A percentile compares a stretch with the other conserved stretches of the same genome.
These are phyloP conservation scores for Orchesellides sinensis DNA, from an alignment of 2,888 invertebrate species.

Conservation along the genomic window DNA sequence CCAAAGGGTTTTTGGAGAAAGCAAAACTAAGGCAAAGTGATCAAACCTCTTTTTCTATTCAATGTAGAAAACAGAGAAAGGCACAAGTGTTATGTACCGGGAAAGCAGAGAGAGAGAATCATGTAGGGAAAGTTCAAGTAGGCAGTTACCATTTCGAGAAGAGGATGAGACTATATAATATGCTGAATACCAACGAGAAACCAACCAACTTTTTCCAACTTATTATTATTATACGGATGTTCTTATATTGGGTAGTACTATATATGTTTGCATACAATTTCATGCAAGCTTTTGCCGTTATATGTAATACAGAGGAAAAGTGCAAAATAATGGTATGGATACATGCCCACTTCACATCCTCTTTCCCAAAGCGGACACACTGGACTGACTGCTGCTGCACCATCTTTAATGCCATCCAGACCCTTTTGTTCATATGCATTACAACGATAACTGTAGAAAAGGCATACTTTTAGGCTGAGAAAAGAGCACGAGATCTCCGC, in stretches of 20 bases:
- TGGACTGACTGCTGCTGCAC: no score
- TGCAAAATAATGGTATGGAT: conserved; percentile 30
- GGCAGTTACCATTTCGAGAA: conserved; percentile 26
- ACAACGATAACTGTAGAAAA: background rate
- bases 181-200: no score
- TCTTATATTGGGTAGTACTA: no score
- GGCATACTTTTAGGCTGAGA: no score
- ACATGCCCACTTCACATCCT: background rate
- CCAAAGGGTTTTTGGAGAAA: conserved; percentile 22
- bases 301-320: no score
- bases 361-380: background rate
- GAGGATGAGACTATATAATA: no score
- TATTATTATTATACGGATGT: no score
- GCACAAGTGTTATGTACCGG: conserved; percentile 11
- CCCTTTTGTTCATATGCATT: conserved; percentile 4
- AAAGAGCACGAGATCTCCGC: conserved; percentile 32
- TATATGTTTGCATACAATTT: no score
- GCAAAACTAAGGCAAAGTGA: conserved; percentile 35
- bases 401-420: conserved; percentile 19
- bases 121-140: conserved; percentile 8
- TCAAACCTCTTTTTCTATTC: conserved; percentile 27
- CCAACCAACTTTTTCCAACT: no score
- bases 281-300: no score
- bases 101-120: no score
- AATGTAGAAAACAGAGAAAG: background rate